Evolutionary conservation across 1,140 invertebrate genomes (phyloP), one percentile per base, ranked within the genome.

Genomic region (Centruroides vittatus): DNA sequence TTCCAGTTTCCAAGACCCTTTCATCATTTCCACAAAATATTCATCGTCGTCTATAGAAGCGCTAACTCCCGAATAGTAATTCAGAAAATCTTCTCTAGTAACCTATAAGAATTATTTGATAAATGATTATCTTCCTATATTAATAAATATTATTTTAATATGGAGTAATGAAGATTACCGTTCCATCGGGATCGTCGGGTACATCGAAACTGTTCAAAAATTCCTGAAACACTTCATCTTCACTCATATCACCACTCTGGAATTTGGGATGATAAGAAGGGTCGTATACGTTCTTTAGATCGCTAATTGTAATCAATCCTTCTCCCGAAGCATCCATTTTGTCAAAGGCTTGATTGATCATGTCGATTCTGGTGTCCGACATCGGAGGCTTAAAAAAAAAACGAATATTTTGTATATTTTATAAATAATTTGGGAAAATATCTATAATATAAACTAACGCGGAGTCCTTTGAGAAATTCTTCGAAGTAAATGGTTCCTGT

Each of bases 21-120:
- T 81, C 82, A 96, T 93, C 87, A 95, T 92, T 41, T 94, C 76
- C 73, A 95, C 91, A 70, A 96, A 97, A 70, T 92, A 96, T 52
- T 83, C 83, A 71, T 96, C 93, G 63, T 89, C 84, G 73, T 97
- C 93, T 52, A 95, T 90, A 2, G 89, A 92, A 6, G 91, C 86
- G 73, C 89, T 93, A 50, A 97, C 87, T 1, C 84, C 90, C 55
- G 86, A 81, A 73, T 96, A 96, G 73, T 96, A 96, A 73, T 94
- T 91, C 70, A 89, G 77, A 70, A 96, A 97, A 76, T 97, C 93
- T 68, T 95, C 89, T 58, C 84, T 78, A 0, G 90, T 93, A 1
- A 94, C 86, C 89, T 95, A 71, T 35, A 61, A 61, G 23, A 23
- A 23, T 41, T 6, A 41, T 41, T 6, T 41, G 5, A 41, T 41